Evolutionary conservation across 2,797 vertebrate species (phyloP), one percentile per base, ranked within the genome.

Genomic region (Sebastes flavidus): DNA sequence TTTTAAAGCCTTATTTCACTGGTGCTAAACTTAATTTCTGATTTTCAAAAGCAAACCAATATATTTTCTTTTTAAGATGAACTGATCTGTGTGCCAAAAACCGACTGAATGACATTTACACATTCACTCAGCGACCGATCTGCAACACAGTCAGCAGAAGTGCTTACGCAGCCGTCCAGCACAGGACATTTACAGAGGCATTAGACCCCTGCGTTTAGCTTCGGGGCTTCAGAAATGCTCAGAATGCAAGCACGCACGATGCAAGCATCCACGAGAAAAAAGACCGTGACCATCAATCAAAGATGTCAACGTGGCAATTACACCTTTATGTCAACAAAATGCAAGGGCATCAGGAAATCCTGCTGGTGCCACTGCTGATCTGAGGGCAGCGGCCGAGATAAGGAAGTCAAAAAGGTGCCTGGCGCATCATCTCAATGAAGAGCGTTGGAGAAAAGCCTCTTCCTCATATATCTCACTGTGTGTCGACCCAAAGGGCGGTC

Each of bases 371-470:
- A 55, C 79, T 8, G 73, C 75, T 83, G 85, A 87, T 89, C 73
- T 24, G 76, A 84, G 73, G 65, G n/a, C 78, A 83, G 72, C 14
- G 1, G 3, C 54, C 2, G 22, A 91, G 89, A 94, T 92, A 91
- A 93, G 77, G 72, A 83, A 83, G 88, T 89, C 75, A 73, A 75
- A 89, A 79, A 82, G 78, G 71, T 78, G 69, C 73, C 82, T 58
- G 6, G 27, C 58, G 10, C 72, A 88, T 89, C 69, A 90, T 89
- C 80, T 75, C 56, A 16, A 66, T 27, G 13, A 86, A 79, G 79
- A 83, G 77, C 88, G 78, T 80, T 49, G 80, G 75, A 80, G 78
- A 87, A 83, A 80, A 71, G 69, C 80, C 74, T 79, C 52, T 63
- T 56, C 60, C 56, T 80, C 76, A 38, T 81, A 75, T 58, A 78